These are phyloP conservation scores for Myotis daubentonii DNA, from an alignment of 2,797 vertebrate genomes.

Conservation along the genomic window DNA sequence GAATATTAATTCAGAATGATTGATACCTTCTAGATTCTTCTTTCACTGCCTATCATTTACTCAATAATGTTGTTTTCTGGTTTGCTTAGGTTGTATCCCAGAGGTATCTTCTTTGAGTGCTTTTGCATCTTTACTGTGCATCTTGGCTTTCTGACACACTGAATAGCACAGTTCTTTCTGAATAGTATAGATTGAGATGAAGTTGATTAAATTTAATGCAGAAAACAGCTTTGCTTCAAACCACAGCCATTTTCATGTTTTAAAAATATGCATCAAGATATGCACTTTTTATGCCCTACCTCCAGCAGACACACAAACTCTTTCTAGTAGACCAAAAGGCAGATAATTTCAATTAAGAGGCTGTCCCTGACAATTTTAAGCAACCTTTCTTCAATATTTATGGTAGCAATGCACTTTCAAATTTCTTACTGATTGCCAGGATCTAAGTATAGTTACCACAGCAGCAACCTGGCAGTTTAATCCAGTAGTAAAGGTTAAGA, in stretches of 20 bases:
- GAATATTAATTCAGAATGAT: neutral
- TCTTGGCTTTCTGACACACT: slow-evolving; percentile 74
- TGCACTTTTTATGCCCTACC: slow-evolving; percentile 31
- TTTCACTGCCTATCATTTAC: neutral
- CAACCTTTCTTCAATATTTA: slow-evolving; percentile 82
- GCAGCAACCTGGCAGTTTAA: slow-evolving; percentile 87
- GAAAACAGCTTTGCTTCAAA: slow-evolving; percentile 73
- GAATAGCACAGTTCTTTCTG: slow-evolving; percentile 50
- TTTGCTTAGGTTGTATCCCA: slow-evolving; percentile 55
- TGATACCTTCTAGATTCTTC: neutral
- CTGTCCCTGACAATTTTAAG: slow-evolving; percentile 78
- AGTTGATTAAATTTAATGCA: slow-evolving; percentile 72
- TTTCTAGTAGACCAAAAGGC: slow-evolving; percentile 58
- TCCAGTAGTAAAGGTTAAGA: slow-evolving; percentile 86
- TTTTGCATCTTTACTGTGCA: slow-evolving; percentile 57
- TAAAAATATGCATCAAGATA: slow-evolving; percentile 52
- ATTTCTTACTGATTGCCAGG: slow-evolving; percentile 83
- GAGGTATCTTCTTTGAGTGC: slow-evolving; percentile 35
- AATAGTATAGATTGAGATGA: slow-evolving; percentile 62
- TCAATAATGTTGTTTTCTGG: neutral
- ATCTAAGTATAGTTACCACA: slow-evolving; percentile 84
- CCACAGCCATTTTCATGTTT: slow-evolving; percentile 64
- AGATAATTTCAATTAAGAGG: slow-evolving; percentile 86
- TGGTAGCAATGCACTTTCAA: slow-evolving; percentile 81
- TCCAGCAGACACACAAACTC: neutral